Conservation (phyloP, 92 coral and sea anemone genomes). For the Porites evermanni region DNA sequence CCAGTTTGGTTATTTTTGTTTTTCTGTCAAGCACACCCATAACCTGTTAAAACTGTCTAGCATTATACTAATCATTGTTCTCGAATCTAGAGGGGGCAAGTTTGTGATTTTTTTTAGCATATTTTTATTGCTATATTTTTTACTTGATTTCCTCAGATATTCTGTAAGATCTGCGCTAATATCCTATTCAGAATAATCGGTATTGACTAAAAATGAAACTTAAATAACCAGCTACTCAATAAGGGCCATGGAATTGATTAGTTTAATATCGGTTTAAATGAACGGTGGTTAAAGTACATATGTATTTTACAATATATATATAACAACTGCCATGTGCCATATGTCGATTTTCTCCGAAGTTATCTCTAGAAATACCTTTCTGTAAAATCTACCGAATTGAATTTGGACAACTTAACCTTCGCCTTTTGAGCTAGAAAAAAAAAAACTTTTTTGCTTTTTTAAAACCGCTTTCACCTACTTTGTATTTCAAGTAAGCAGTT, state of each 20-base stretch:
- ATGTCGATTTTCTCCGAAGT: no score
- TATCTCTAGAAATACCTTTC: background rate
- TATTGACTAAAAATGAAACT: background rate
- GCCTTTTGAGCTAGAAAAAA: background rate
- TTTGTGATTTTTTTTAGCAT: background rate
- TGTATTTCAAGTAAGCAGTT: constrained; percentile 9
- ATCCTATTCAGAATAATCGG: background rate
- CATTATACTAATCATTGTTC: background rate
- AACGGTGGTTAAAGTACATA: background rate
- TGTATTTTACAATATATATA: no score
- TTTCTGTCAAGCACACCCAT: background rate
- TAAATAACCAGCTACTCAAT: background rate
- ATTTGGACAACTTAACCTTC: background rate
- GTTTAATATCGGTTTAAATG: background rate
- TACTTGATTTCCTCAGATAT: background rate
- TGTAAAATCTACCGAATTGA: background rate
- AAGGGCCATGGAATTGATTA: no score
- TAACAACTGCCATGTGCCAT: no score
- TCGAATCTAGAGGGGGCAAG: background rate
- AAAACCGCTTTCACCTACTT: background rate
- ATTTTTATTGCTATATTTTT: no score
- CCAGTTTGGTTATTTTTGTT: background rate
- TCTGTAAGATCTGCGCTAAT: background rate
- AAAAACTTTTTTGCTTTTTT: background rate
- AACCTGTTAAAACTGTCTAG: background rate